A percentile compares a stretch with the other conserved stretches of the same genome.
Evolutionary conservation across 2,888 invertebrate species (phyloP).

Genomic region (Malachius bipustulatus): DNA sequence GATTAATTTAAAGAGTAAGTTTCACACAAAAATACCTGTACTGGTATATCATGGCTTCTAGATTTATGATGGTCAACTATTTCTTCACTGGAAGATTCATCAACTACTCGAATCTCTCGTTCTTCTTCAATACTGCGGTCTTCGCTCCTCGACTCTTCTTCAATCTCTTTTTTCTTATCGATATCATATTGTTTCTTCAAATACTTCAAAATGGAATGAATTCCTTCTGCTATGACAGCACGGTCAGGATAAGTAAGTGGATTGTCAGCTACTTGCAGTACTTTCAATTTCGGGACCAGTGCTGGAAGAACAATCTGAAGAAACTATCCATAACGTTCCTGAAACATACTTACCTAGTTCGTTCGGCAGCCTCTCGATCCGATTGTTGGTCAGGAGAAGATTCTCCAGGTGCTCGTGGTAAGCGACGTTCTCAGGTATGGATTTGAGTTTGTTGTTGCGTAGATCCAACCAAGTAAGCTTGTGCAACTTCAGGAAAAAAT

Average conservation of each 20-base stretch:
- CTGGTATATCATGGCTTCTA: too few species aligned
- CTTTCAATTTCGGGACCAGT: slow-evolving; percentile 43
- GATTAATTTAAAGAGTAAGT: too few species aligned
- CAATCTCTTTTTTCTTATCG: too few species aligned
- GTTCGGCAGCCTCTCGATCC: slow-evolving; percentile 45
- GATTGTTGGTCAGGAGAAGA: slow-evolving; percentile 51
- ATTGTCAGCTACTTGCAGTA: slow-evolving; percentile 49
- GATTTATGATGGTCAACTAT: too few species aligned
- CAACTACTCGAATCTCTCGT: too few species aligned
- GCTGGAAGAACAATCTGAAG: not conserved
- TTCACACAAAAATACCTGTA: too few species aligned
- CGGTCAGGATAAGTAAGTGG: slow-evolving; percentile 47
- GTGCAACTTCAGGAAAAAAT: slow-evolving; percentile 45
- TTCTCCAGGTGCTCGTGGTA: slow-evolving; percentile 48
- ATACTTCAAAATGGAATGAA: slow-evolving; percentile 28
- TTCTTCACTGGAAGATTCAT: too few species aligned
- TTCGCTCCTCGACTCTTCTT: too few species aligned
- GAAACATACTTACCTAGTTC: slow-evolving; percentile 43
- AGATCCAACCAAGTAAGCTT: slow-evolving; percentile 53
- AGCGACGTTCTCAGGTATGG: slow-evolving; percentile 45
- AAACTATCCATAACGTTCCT: not conserved
- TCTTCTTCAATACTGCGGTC: too few species aligned
- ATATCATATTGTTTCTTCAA: slow-evolving; percentile 30
- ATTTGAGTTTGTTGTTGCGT: slow-evolving; percentile 46
- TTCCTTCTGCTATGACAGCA: slow-evolving; percentile 43